Evolutionary conservation across 2,113 vertebrate species (phyloP).

Genomic region (Clarias batrachus): DNA sequence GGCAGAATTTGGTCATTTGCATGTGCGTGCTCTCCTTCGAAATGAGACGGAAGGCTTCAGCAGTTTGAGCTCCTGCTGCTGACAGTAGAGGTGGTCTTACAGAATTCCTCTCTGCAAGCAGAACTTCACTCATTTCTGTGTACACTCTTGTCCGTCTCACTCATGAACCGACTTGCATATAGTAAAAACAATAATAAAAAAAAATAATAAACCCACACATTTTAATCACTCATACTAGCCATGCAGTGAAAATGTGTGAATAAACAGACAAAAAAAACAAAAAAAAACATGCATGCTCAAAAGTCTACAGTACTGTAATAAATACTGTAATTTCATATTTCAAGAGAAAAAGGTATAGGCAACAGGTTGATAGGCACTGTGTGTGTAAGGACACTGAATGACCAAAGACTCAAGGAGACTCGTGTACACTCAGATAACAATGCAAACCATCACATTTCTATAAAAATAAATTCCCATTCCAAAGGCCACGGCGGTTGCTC

Average conservation of each 20-base stretch:
- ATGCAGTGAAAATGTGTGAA: conserved; percentile 20
- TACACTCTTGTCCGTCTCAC: conserved; percentile 12
- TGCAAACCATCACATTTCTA: conserved; percentile 64
- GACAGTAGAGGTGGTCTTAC: conserved; percentile 38
- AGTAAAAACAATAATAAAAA: neutral
- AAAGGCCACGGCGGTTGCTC: conserved; percentile 67
- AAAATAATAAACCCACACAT: neutral
- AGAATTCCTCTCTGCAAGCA: conserved; percentile 11
- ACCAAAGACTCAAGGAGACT: conserved; percentile 26
- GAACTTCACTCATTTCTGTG: conserved; percentile 6
- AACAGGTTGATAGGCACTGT: conserved; percentile 64
- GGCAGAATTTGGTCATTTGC: conserved; percentile 76
- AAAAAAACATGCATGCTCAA: conserved; percentile 26
- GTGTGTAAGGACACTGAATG: conserved; percentile 48
- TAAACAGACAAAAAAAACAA: neutral
- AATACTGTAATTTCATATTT: conserved; percentile 61
- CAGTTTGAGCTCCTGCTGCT: conserved; percentile 9
- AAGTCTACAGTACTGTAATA: conserved; percentile 49
- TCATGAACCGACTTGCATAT: conserved; percentile 29
- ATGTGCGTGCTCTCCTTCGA: conserved; percentile 55
- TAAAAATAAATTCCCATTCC: conserved; percentile 64
- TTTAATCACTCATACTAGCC: conserved; percentile 19
- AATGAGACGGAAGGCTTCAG: conserved; percentile 62
- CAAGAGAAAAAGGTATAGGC: conserved; percentile 58
- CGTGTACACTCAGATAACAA: conserved; percentile 67